Evolutionary conservation across 92 coral and sea anemone species (phyloP).

Genomic region (Epizoanthus scotinus): DNA sequence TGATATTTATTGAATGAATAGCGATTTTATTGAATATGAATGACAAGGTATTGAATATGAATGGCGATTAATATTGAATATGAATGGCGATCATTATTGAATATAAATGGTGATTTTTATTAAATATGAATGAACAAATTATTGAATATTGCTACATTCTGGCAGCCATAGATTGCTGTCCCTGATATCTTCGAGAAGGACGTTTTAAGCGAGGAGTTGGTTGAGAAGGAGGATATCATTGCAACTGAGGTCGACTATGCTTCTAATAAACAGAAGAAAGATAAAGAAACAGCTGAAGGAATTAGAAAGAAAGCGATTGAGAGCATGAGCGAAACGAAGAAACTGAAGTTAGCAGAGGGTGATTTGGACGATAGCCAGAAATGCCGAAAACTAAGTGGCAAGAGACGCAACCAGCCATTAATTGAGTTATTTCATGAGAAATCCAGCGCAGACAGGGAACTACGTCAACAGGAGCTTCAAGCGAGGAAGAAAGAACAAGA

Average conservation of each 20-base stretch:
- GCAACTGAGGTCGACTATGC: background rate
- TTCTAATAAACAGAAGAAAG: background rate
- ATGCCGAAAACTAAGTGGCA: background rate
- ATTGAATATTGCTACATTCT: too few relatives aligned
- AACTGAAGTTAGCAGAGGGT: slow-evolving; percentile 7
- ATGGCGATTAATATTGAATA: too few relatives aligned
- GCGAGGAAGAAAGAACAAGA: background rate
- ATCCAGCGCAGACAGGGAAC: background rate
- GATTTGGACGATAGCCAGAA: background rate
- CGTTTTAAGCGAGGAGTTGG: background rate
- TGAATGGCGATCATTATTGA: too few relatives aligned
- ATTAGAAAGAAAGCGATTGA: too few relatives aligned
- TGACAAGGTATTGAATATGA: too few relatives aligned
- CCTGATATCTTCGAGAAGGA: too few relatives aligned
- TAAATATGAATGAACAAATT: too few relatives aligned
- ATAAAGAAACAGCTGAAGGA: background rate
- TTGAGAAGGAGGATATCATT: slow-evolving; percentile 13
- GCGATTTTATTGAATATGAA: too few relatives aligned
- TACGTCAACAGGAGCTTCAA: slow-evolving; percentile 1
- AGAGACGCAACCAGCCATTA: slow-evolving; percentile 5
- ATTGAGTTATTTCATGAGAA: background rate
- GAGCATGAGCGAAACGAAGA: slow-evolving; percentile 7
- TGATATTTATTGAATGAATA: too few relatives aligned
- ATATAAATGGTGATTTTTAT: too few relatives aligned
- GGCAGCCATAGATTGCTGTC: too few relatives aligned